phyloP scores from a whole-genome alignment of 1,140 invertebrate genomes.

The Halyomorpha halys region DNA sequence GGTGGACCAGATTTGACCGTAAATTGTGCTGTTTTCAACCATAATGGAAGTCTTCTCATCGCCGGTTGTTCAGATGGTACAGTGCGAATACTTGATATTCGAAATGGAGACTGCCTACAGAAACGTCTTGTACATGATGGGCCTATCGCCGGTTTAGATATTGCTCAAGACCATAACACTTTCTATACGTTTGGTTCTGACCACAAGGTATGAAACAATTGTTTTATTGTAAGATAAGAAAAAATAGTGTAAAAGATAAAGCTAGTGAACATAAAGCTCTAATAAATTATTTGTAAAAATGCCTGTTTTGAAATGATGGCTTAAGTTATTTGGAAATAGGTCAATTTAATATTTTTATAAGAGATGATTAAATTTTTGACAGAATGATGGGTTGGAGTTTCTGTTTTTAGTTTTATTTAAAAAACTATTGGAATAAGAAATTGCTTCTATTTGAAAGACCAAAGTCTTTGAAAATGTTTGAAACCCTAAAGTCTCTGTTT shows the following conservation, averaged over 20 bases:
- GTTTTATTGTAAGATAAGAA: not conserved
- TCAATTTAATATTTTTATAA: too few species aligned
- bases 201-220: slow-evolving; percentile 29
- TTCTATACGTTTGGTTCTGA: slow-evolving; percentile 32
- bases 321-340: not conserved
- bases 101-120: slow-evolving; percentile 47
- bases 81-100: slow-evolving; percentile 47
- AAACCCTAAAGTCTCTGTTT: too few species aligned
- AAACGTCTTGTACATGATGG: slow-evolving; percentile 32
- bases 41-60: slow-evolving; percentile 54
- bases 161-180: slow-evolving; percentile 31
- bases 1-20: slow-evolving; percentile 20
- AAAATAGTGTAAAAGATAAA: too few species aligned
- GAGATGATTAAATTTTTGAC: too few species aligned
- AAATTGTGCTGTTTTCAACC: slow-evolving; percentile 49
- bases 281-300: not conserved
- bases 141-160: slow-evolving; percentile 27
- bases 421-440: too few species aligned
- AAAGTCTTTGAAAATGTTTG: too few species aligned
- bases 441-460: too few species aligned
- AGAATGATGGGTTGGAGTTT: too few species aligned
- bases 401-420: too few species aligned
- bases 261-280: not conserved
- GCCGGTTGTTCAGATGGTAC: slow-evolving; percentile 50
- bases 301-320: not conserved